Conservation (phyloP, 92 coral and sea anemone genomes). For the Heteractis magnifica region DNA sequence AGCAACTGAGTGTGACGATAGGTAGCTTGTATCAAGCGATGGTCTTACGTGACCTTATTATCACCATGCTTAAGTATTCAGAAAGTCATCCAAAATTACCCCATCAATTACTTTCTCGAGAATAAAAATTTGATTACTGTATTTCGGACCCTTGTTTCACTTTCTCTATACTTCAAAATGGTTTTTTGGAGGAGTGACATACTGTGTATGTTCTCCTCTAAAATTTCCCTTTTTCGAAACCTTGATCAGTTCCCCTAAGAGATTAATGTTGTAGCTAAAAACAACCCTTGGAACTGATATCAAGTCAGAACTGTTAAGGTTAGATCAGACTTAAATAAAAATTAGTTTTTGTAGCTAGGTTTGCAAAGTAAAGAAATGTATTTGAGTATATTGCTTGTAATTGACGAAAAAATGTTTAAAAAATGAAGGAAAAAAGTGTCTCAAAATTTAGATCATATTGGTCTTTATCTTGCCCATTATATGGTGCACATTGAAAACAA, state of each 20-base stretch:
- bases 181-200: constrained; percentile 22
- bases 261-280: neutral
- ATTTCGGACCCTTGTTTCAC: neutral
- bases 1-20: constrained; percentile 19
- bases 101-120: neutral
- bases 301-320: neutral
- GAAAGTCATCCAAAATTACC: constrained; percentile 6
- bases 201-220: constrained; percentile 21
- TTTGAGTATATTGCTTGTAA: too few relatives aligned
- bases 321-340: neutral
- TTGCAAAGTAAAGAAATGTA: neutral
- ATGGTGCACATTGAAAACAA: neutral
- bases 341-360: constrained; percentile 16
- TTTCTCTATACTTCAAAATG: constrained; percentile 10
- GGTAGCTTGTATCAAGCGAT: constrained; percentile 98
- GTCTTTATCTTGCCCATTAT: constrained; percentile 25
- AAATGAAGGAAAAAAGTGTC: neutral
- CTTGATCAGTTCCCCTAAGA: constrained; percentile 23
- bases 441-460: constrained; percentile 39
- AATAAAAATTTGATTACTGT: neutral
- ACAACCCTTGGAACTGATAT: constrained; percentile 1
- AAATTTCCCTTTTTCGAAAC: neutral
- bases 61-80: constrained; percentile 14
- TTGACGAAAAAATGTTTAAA: too few relatives aligned
- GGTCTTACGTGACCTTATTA: constrained; percentile 35